Percentiles rank a stretch among this genome's conserved stretches.
phyloP scores from a whole-genome alignment of 2,888 invertebrate species.

The Drosophila flavopinicola region DNA sequence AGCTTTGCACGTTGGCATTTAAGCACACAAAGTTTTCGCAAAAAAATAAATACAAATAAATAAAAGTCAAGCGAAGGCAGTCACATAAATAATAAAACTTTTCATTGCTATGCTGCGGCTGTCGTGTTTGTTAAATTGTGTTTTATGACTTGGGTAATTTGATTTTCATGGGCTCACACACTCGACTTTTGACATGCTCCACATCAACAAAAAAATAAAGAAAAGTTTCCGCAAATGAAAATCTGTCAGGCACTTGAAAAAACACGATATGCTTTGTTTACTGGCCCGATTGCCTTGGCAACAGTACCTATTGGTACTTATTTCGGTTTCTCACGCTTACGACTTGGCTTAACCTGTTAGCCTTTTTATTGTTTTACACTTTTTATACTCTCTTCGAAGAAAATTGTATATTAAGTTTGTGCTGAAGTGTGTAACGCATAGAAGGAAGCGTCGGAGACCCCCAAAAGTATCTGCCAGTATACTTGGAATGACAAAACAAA shows the following conservation, averaged over 20 bases:
- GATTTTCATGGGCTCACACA: background rate
- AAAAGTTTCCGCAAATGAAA: too few species aligned
- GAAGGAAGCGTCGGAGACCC: too few species aligned
- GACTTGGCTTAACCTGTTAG: conserved; percentile 1
- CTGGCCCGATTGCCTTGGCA: conserved; percentile 2
- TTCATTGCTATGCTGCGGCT: background rate
- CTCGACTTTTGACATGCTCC: background rate
- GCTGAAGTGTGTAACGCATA: too few species aligned
- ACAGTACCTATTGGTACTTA: background rate
- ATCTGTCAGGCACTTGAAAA: too few species aligned
- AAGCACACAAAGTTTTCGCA: too few species aligned
- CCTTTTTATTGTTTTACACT: background rate
- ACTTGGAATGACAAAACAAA: too few species aligned
- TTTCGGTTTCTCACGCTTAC: conserved; percentile 2
- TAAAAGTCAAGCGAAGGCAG: background rate
- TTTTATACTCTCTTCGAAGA: too few species aligned
- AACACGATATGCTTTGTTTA: background rate
- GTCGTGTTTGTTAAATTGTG: background rate
- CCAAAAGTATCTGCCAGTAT: too few species aligned
- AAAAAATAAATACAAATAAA: background rate
- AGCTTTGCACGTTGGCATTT: too few species aligned
- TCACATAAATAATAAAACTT: background rate
- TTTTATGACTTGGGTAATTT: background rate
- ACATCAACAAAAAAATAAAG: too few species aligned
- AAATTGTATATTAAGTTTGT: too few species aligned